These are phyloP conservation scores for Caiman crocodilus DNA, from an alignment of 2,797 vertebrate genomes.

Conservation along the genomic window DNA sequence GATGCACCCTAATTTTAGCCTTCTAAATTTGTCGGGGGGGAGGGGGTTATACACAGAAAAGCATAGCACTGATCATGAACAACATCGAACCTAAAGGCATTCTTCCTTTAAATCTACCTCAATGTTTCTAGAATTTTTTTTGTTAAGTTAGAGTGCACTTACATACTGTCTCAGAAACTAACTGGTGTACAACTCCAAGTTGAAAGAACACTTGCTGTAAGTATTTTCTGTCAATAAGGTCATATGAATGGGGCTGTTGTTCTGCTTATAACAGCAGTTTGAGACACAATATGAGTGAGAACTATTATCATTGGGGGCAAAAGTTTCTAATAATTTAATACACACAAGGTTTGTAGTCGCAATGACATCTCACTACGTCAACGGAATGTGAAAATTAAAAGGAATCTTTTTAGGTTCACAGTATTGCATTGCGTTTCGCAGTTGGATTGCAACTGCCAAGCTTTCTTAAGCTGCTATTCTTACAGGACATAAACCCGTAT, in stretches of 20 bases:
- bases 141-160: background rate
- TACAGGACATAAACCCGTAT: background rate
- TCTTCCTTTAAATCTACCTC: background rate
- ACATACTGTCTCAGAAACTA: background rate
- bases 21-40: too few species aligned
- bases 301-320: conserved; percentile 14
- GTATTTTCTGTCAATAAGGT: background rate
- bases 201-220: background rate
- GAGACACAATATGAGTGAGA: background rate
- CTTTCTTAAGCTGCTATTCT: background rate
- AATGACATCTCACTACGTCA: background rate
- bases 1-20: too few species aligned
- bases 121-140: background rate
- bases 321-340: background rate
- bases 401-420: background rate
- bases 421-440: background rate
- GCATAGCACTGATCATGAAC: background rate
- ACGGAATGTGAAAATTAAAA: background rate
- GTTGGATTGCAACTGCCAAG: background rate
- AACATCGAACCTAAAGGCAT: background rate
- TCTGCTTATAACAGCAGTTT: background rate
- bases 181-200: background rate
- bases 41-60: background rate
- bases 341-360: too few species aligned
- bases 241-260: background rate